These are phyloP conservation scores for Liopterus haemorrhoidalis DNA, from an alignment of 2,888 invertebrate species.

Conservation along the genomic window DNA sequence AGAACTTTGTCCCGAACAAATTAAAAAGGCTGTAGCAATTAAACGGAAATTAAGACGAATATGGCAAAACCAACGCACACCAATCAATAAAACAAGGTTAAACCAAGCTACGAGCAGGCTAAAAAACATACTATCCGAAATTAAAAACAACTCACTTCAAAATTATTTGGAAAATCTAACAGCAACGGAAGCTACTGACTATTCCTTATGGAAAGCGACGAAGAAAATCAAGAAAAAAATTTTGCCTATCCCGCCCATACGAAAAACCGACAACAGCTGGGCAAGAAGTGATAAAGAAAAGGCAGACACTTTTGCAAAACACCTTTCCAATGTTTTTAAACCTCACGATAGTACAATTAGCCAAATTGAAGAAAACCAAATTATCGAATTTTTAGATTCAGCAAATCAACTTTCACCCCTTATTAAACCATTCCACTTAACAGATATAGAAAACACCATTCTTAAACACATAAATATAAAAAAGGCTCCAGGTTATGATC, in stretches of 20 bases:
- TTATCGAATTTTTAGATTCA: constrained; percentile 14
- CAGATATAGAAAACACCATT: constrained; percentile 14
- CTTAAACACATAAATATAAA: constrained; percentile 10
- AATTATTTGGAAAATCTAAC: constrained; percentile 15
- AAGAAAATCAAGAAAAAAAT: constrained; percentile 25
- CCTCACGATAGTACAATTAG: constrained; percentile 17
- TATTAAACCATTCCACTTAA: constrained; percentile 6
- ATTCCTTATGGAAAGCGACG: constrained; percentile 32
- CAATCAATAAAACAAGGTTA: constrained; percentile 14
- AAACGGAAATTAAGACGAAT: constrained; percentile 11
- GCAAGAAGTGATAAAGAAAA: constrained; percentile 28
- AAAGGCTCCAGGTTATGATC: constrained; percentile 31
- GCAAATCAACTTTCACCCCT: constrained; percentile 16
- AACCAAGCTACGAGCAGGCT: constrained; percentile 13
- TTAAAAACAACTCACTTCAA: constrained; percentile 13
- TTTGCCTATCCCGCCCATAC: constrained; percentile 24
- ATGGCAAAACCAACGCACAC: constrained; percentile 18
- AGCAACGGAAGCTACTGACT: constrained; percentile 18
- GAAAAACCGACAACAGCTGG: constrained; percentile 24
- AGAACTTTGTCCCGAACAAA: too few relatives aligned
- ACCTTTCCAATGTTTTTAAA: constrained; percentile 27
- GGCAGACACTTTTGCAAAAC: constrained; percentile 27
- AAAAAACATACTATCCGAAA: constrained; percentile 12
- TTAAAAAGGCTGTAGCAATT: constrained; percentile 13
- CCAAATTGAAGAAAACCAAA: constrained; percentile 15